These are phyloP conservation scores for Ectemnius cavifrons DNA, from an alignment of 2,888 invertebrate species.

Conservation along the genomic window DNA sequence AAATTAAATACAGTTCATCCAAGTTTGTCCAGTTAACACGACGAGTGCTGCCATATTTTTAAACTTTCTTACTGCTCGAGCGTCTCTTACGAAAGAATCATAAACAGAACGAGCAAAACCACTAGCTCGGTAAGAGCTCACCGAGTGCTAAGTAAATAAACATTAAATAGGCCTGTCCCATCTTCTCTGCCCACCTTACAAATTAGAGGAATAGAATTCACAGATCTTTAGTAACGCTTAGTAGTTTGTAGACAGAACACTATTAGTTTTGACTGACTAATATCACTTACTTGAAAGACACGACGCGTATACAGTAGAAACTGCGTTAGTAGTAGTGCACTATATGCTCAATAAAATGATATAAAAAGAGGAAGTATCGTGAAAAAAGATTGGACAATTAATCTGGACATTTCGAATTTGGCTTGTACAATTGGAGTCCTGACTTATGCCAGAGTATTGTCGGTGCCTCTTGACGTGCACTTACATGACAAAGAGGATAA, in stretches of 20 bases:
- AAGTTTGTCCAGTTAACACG: conserved; percentile 11
- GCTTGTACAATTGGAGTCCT: conserved; percentile 47
- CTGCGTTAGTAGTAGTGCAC: conserved; percentile 20
- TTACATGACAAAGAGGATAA: conserved; percentile 25
- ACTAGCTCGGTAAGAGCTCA: neutral
- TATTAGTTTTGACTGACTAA: conserved; percentile 29
- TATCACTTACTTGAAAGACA: conserved; percentile 52
- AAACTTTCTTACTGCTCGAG: neutral
- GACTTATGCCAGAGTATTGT: conserved; percentile 62
- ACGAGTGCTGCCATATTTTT: conserved; percentile 9
- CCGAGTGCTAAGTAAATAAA: neutral
- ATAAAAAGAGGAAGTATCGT: conserved; percentile 38
- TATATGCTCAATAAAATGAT: conserved; percentile 37
- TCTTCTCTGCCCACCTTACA: conserved; percentile 3
- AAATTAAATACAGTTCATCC: conserved; percentile 27
- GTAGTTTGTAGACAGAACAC: conserved; percentile 20
- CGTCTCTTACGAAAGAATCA: neutral
- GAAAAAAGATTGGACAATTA: conserved; percentile 34
- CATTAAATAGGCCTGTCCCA: conserved; percentile 16
- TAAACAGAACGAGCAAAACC: neutral
- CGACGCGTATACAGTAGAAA: conserved; percentile 33
- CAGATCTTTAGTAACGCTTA: conserved; percentile 27
- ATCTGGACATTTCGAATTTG: conserved; percentile 37
- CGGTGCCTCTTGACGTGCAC: conserved; percentile 37
- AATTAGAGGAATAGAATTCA: conserved; percentile 8